Conservation (phyloP, 1,140 invertebrate species). For the Apolygus lucorum region DNA sequence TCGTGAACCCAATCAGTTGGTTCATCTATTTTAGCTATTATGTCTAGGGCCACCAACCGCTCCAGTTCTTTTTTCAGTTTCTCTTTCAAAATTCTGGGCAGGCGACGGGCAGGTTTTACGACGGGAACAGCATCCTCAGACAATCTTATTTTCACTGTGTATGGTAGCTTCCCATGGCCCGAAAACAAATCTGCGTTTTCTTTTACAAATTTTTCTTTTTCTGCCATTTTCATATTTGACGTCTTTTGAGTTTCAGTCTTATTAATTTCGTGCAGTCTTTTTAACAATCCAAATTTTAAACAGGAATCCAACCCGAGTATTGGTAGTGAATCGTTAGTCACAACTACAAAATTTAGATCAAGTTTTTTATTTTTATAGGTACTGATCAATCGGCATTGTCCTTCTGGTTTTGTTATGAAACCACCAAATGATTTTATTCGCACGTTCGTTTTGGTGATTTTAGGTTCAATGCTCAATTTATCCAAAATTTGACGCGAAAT, state of each 20-base stretch:
- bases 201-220: slow-evolving; percentile 19
- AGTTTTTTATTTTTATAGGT: not conserved
- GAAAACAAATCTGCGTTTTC: slow-evolving; percentile 29
- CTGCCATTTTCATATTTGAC: not conserved
- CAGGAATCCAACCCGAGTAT: not conserved
- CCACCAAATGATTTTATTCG: not conserved
- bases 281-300: not conserved
- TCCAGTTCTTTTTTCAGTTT: too few species aligned
- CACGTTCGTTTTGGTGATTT: not conserved
- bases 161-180: slow-evolving; percentile 36
- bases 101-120: not conserved
- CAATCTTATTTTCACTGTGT: slow-evolving; percentile 35
- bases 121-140: slow-evolving; percentile 36
- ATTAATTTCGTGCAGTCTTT: not conserved
- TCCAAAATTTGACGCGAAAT: not conserved
- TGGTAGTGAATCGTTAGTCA: not conserved
- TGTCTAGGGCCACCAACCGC: not conserved
- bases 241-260: not conserved
- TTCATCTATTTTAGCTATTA: not conserved
- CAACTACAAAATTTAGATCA: not conserved
- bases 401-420: not conserved
- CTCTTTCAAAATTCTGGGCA: too few species aligned
- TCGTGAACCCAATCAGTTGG: too few species aligned
- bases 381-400: not conserved
- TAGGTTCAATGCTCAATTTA: not conserved